Evolutionary conservation across 2,113 vertebrate species (phyloP).

Genomic region (Leucosticte australis): DNA sequence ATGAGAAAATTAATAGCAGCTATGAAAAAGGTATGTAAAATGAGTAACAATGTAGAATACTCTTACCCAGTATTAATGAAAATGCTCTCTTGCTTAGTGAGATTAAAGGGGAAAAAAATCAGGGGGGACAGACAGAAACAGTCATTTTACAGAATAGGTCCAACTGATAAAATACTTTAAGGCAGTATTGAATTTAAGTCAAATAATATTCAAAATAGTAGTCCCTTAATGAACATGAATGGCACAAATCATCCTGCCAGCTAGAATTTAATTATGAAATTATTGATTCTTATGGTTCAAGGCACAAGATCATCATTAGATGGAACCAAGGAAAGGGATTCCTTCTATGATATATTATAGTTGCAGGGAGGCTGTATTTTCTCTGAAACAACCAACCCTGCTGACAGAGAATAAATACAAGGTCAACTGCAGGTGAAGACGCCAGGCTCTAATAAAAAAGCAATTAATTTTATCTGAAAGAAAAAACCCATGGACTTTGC

Average conservation of each 20-base stretch:
- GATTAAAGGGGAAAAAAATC: not conserved
- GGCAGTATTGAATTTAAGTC: not conserved
- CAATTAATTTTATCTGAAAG: not conserved
- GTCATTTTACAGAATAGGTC: not conserved
- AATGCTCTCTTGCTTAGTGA: not conserved
- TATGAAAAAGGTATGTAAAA: constrained; percentile 29
- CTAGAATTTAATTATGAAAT: constrained; percentile 39
- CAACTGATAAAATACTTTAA: not conserved
- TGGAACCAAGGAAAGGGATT: not conserved
- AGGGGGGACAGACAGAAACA: not conserved
- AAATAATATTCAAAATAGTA: constrained; percentile 12
- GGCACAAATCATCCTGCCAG: not conserved
- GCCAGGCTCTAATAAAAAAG: not conserved
- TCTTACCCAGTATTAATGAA: not conserved
- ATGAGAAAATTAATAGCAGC: not conserved
- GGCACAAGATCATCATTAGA: not conserved
- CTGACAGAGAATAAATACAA: not conserved
- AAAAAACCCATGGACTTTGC: not conserved
- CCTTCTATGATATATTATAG: not conserved
- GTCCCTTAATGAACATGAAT: not conserved
- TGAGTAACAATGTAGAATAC: not conserved
- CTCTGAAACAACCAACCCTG: not conserved
- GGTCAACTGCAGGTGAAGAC: not conserved
- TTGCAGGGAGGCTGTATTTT: not conserved
- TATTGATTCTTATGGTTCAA: not conserved